A percentile compares a stretch with the other conserved stretches of the same genome.
Conservation (phyloP, 2,113 vertebrate species). For the Puntigrus tetrazona region DNA sequence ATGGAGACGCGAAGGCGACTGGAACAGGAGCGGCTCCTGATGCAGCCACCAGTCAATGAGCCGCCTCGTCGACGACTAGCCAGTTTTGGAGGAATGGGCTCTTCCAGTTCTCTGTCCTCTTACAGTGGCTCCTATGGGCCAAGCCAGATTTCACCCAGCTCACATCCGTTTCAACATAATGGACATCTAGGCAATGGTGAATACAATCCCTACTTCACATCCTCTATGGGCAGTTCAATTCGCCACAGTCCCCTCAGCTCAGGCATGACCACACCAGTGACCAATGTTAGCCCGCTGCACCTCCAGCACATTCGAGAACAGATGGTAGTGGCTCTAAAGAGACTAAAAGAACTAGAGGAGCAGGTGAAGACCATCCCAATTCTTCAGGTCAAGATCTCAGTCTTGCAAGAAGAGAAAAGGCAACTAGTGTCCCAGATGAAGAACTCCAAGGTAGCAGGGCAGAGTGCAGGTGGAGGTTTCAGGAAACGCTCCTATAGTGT, state of each 20-base stretch:
- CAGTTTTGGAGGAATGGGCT: slow-evolving; percentile 92
- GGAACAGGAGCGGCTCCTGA: slow-evolving; percentile 88
- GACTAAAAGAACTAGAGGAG: slow-evolving; percentile 92
- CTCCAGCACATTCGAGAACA: slow-evolving; percentile 96
- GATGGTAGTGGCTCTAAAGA: slow-evolving; percentile 92
- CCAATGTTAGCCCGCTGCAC: slow-evolving; percentile 90
- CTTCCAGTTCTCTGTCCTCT: slow-evolving; percentile 87
- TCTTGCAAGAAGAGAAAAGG: slow-evolving; percentile 94
- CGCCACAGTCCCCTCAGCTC: slow-evolving; percentile 96
- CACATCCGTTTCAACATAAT: slow-evolving; percentile 79
- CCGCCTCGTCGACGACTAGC: slow-evolving; percentile 86
- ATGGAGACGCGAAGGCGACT: slow-evolving; percentile 94
- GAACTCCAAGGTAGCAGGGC: slow-evolving; percentile 74
- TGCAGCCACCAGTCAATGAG: slow-evolving; percentile 81
- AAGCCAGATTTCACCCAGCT: slow-evolving; percentile 71
- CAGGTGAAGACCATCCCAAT: slow-evolving; percentile 94
- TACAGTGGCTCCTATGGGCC: slow-evolving; percentile 82
- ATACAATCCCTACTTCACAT: slow-evolving; percentile 76
- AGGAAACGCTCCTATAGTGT: slow-evolving; percentile 93
- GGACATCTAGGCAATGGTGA: slow-evolving; percentile 84
- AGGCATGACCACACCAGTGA: slow-evolving; percentile 89
- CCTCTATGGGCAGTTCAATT: slow-evolving; percentile 89
- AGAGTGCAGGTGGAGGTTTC: slow-evolving; percentile 71
- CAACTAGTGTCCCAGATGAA: slow-evolving; percentile 87
- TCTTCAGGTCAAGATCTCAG: slow-evolving; percentile 95